Conservation (phyloP, 2,888 invertebrate species). For the Drosophila rellima region DNA sequence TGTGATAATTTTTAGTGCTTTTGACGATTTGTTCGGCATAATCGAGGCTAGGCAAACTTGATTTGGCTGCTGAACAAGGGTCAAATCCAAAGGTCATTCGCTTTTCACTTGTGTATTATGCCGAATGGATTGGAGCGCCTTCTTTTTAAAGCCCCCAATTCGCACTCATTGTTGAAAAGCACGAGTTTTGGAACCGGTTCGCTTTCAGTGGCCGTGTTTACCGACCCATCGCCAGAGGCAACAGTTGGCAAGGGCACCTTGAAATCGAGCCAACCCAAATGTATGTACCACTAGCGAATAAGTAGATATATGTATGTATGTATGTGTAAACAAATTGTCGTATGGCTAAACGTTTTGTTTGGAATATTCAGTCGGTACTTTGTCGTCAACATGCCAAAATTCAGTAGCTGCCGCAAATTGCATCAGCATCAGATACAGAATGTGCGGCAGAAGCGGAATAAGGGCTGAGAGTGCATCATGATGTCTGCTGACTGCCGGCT, state of each 20-base stretch:
- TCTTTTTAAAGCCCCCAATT: slow-evolving; percentile 32
- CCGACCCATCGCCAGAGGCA: slow-evolving; percentile 23
- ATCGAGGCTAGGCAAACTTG: neutral
- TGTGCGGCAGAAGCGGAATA: neutral
- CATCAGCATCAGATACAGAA: slow-evolving; percentile 37
- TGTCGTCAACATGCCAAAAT: slow-evolving; percentile 53
- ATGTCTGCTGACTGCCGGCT: slow-evolving; percentile 21
- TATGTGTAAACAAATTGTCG: slow-evolving; percentile 31
- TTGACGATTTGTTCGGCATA: neutral
- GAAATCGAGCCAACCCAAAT: slow-evolving; percentile 54
- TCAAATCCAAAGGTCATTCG: slow-evolving; percentile 58
- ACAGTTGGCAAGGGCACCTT: slow-evolving; percentile 69
- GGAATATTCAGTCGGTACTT: slow-evolving; percentile 18
- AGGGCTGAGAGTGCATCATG: neutral
- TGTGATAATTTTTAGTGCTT: neutral
- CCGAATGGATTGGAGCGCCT: slow-evolving; percentile 16
- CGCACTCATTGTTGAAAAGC: slow-evolving; percentile 49
- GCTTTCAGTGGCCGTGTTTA: slow-evolving; percentile 13
- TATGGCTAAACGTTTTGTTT: slow-evolving; percentile 62
- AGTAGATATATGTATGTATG: slow-evolving; percentile 7
- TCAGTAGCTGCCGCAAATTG: slow-evolving; percentile 57
- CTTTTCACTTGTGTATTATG: slow-evolving; percentile 25
- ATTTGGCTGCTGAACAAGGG: slow-evolving; percentile 39
- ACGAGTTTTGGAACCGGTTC: slow-evolving; percentile 66
- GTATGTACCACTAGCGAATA: slow-evolving; percentile 25